Conservation (phyloP, 2,888 invertebrate species). For the Amaurobius ferox region DNA sequence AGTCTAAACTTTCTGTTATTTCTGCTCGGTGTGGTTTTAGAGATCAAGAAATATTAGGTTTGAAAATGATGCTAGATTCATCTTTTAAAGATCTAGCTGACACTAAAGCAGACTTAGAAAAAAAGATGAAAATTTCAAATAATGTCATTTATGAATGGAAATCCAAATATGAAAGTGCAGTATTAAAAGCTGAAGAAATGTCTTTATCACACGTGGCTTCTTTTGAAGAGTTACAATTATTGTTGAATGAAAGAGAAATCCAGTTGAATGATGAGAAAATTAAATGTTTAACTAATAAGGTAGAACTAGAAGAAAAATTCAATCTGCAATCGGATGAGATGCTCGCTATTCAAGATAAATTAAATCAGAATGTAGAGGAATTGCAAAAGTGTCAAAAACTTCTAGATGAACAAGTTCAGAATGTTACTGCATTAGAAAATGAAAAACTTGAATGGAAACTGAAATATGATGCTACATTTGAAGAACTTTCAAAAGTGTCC, state of each 20-base stretch:
- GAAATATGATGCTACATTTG: not conserved
- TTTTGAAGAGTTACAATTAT: not conserved
- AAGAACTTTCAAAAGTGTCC: not conserved
- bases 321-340: constrained; percentile 31
- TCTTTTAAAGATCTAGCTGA: constrained; percentile 1
- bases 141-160: constrained; percentile 25
- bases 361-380: not conserved
- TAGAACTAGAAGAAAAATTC: not conserved
- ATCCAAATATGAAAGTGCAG: constrained; percentile 9
- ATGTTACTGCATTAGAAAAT: not conserved
- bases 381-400: not conserved
- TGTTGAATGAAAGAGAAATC: not conserved
- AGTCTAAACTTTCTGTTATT: constrained; percentile 17
- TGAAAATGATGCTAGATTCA: too few species aligned
- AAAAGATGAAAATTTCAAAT: not conserved
- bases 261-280: constrained; percentile 20
- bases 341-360: not conserved
- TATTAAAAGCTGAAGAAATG: not conserved
- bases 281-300: not conserved
- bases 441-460: not conserved
- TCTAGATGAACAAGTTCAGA: not conserved
- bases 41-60: constrained; percentile 14
- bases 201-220: not conserved
- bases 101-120: not conserved
- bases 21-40: constrained; percentile 16